Conservation (phyloP, 2,797 vertebrate genomes). For the Acanthis flammea region DNA sequence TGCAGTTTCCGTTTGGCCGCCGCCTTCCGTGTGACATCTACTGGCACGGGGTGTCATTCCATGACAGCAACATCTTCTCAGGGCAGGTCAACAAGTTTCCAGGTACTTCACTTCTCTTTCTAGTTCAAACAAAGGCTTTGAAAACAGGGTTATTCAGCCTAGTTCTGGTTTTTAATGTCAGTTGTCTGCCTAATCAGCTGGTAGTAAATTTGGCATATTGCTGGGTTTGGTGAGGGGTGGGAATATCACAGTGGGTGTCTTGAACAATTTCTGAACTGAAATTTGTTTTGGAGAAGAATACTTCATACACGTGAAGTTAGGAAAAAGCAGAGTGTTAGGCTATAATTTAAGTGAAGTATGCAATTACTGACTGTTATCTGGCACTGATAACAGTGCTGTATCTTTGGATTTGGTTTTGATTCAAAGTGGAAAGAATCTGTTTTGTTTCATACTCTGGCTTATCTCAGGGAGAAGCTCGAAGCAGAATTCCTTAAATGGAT, state of each 20-base stretch:
- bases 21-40: constrained; percentile 94
- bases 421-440: neutral
- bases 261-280: neutral
- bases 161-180: neutral
- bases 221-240: neutral
- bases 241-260: neutral
- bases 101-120: constrained; percentile 77
- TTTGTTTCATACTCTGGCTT: neutral
- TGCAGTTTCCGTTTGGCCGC: constrained; percentile 89
- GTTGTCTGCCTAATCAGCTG: neutral
- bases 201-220: neutral
- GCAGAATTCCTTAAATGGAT: neutral
- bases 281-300: neutral
- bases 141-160: neutral
- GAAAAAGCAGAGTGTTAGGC: neutral
- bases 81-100: constrained; percentile 99
- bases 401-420: neutral
- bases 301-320: neutral
- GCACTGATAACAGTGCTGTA: neutral
- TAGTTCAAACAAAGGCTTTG: neutral
- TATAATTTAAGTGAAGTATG: neutral
- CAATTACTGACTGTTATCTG: neutral
- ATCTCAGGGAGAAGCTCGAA: neutral
- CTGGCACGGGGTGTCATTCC: constrained; percentile 96
- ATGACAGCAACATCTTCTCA: constrained; percentile 89